Evolutionary conservation across 2,113 vertebrate species (phyloP).

Genomic region (Eptesicus fuscus): DNA sequence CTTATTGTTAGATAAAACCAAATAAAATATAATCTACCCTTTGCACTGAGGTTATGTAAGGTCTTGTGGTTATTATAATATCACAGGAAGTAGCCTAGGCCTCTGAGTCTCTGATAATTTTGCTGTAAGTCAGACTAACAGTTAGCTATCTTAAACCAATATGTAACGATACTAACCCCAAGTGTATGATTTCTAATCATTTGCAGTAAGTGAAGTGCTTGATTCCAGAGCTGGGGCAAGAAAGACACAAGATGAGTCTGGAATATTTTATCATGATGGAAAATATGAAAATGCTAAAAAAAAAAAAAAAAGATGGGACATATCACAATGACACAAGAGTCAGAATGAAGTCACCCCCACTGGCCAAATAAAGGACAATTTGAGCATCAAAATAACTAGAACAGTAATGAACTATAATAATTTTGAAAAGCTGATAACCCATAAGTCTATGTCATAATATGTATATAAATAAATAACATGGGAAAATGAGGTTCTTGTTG

Average conservation of each 20-base stretch:
- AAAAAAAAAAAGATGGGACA: neutral
- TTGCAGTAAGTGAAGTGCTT: neutral
- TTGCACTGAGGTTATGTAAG: neutral
- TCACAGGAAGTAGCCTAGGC: neutral
- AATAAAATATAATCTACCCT: neutral
- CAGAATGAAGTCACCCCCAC: neutral
- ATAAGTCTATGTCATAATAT: neutral
- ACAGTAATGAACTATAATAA: neutral
- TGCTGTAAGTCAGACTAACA: neutral
- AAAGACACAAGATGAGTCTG: neutral
- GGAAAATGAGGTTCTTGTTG: neutral
- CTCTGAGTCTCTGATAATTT: neutral
- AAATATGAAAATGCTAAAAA: neutral
- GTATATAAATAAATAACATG: neutral
- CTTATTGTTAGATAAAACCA: neutral
- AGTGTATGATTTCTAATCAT: neutral
- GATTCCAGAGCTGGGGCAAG: neutral
- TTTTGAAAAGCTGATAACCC: neutral
- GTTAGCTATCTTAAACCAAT: neutral
- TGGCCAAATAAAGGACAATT: neutral
- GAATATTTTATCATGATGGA: neutral
- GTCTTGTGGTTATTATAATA: neutral
- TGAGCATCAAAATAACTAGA: constrained; percentile 2
- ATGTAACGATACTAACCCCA: neutral
- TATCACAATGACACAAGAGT: neutral